Base-by-base conservation (phyloP, 1,140 invertebrate species). In the Brachionus sp. region DNA sequence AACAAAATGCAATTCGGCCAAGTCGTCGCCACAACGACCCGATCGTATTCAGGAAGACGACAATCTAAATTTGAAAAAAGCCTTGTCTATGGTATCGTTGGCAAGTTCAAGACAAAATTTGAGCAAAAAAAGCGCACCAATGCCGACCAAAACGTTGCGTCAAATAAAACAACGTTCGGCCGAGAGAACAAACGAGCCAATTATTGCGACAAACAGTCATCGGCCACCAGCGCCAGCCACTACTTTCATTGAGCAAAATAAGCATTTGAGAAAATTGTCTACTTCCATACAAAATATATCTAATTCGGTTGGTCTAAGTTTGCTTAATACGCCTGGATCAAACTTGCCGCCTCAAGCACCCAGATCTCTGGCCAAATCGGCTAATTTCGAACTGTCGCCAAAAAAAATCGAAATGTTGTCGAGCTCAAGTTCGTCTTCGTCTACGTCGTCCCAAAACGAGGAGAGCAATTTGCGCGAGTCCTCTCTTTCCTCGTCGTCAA, bases 211-310 rank as follows among this genome's bases (percentile, higher is more conserved):
- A 42, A 39, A 4, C 37, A 39, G 37, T 39, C 4, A 39, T n/a
- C n/a, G 39, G 0, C 50, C 50, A n/a, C 5, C n/a, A 0, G 35
- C 35, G n/a, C 64, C 64, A 6, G 33, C 64, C 10, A 66, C 68
- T 3, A 75, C 70, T 29, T 80, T 80, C 33, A 62, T 42, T 16
- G 77, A 80, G 12, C 77, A 80, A 80, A 80, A 66, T 50, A 80
- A 80, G 57, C 77, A 80, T n/a, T 62, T 80, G 23, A 57, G 77
- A 57, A 80, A 80, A 35, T 16, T 57, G 50, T 80, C 77, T 7
- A 80, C 19, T 29, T 80, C 77, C 29, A 80, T 37, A n/a, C 77
- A 80, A 80, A 80, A 80, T 37, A 66, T 80, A 16, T 23, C 33
- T 12, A 44, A 25, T 25, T 39, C 66, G 13, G n/a, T 10, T 57